Conservation (phyloP, 2,888 invertebrate genomes). For the Pristionchus fissidentatus region DNA sequence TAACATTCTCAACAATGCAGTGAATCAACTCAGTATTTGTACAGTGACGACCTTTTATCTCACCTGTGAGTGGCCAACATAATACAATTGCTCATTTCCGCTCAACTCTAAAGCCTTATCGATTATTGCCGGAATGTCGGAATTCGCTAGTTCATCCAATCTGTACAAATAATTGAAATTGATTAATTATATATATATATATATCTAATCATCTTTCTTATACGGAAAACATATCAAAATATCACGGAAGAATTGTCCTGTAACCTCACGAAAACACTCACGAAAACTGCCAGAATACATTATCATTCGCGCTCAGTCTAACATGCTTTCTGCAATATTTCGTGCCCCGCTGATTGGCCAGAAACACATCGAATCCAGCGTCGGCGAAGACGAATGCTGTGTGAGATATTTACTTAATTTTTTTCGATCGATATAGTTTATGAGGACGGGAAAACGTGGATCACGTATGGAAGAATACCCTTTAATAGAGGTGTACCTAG, state of each 20-base stretch:
- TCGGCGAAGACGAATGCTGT: background rate
- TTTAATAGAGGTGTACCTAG: too few species aligned
- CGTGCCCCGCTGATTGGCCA: background rate
- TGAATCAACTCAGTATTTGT: too few species aligned
- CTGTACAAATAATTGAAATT: too few species aligned
- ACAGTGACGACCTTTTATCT: background rate
- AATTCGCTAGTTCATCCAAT: background rate
- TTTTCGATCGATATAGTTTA: background rate
- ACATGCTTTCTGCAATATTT: background rate
- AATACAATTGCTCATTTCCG: background rate
- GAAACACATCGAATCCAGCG: constrained; percentile 2
- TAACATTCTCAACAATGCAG: too few species aligned
- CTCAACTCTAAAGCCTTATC: background rate
- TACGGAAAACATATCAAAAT: background rate
- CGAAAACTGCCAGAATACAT: constrained; percentile 32
- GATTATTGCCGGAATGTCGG: background rate
- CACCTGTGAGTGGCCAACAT: constrained; percentile 7
- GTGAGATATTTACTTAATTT: background rate
- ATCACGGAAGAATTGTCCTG: too few species aligned
- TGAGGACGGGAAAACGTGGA: too few species aligned
- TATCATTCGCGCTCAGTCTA: background rate
- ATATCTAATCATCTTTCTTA: background rate
- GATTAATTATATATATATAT: background rate
- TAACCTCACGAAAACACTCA: background rate
- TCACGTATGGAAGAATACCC: too few species aligned